Conservation (phyloP, 2,113 vertebrate species). For the Campylomormyrus numenius region DNA sequence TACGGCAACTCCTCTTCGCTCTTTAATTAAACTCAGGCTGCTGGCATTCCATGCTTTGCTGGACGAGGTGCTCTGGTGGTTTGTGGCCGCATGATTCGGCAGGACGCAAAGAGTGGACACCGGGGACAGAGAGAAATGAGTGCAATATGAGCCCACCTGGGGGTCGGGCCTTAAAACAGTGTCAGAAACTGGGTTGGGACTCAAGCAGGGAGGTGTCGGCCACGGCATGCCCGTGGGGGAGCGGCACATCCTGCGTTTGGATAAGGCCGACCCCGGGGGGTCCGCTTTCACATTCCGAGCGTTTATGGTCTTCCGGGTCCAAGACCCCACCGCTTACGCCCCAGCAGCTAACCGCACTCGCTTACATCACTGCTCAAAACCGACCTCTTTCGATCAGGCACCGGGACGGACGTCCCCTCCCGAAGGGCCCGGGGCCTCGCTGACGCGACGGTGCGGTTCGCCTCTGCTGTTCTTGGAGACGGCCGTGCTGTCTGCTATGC, state of each 20-base stretch:
- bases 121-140: background rate
- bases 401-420: background rate
- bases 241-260: background rate
- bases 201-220: background rate
- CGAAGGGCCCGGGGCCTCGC: background rate
- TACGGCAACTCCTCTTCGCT: background rate
- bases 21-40: background rate
- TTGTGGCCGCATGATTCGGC: background rate
- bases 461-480: background rate
- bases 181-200: background rate
- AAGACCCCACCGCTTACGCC: background rate
- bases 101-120: background rate
- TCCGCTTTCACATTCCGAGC: background rate
- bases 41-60: background rate
- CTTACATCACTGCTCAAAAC: background rate
- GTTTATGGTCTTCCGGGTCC: background rate
- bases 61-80: background rate
- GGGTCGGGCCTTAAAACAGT: background rate
- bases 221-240: background rate
- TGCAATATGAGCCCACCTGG: background rate
- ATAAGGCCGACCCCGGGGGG: background rate
- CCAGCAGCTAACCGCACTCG: background rate
- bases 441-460: background rate
- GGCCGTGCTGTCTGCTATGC: background rate
- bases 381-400: too few species aligned